Percentiles rank a stretch among this genome's conserved stretches.
Conservation (phyloP, 92 coral and sea anemone species). For the Siderastrea radians region DNA sequence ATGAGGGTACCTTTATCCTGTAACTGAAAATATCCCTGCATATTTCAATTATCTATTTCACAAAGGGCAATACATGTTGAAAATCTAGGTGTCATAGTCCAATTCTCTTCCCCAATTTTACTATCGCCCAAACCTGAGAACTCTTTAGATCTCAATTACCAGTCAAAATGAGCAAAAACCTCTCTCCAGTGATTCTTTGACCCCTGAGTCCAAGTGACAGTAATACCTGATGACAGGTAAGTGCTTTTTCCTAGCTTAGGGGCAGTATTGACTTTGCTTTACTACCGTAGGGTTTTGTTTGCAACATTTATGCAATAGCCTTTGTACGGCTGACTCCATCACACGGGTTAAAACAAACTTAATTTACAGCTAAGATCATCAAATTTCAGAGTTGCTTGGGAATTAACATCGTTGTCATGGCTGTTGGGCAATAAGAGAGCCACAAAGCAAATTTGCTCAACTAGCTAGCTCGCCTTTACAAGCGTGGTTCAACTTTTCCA, state of each 20-base stretch:
- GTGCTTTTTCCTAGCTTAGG: neutral
- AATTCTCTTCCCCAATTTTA: too few relatives aligned
- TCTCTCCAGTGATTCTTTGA: constrained; percentile 17
- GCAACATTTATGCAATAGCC: neutral
- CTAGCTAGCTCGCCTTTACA: neutral
- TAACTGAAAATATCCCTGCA: too few relatives aligned
- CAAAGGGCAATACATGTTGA: too few relatives aligned
- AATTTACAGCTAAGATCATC: constrained; percentile 47
- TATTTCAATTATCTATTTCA: too few relatives aligned
- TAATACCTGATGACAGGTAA: neutral
- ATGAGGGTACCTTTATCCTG: too few relatives aligned
- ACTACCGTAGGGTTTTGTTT: neutral
- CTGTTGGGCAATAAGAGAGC: constrained; percentile 6
- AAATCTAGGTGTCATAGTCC: too few relatives aligned
- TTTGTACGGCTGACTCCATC: constrained; percentile 2
- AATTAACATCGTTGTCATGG: constrained; percentile 61
- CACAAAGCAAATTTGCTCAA: constrained; percentile 17
- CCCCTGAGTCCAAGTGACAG: constrained; percentile 7
- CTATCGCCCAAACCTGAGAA: neutral
- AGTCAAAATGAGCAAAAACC: neutral
- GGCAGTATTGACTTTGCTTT: neutral
- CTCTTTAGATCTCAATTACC: neutral
- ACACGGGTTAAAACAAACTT: constrained; percentile 39
- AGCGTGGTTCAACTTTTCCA: constrained; percentile 16
- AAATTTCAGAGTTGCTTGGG: constrained; percentile 64